These are phyloP conservation scores for Tinamus guttatus DNA, from an alignment of 2,113 vertebrate genomes.

Conservation along the genomic window DNA sequence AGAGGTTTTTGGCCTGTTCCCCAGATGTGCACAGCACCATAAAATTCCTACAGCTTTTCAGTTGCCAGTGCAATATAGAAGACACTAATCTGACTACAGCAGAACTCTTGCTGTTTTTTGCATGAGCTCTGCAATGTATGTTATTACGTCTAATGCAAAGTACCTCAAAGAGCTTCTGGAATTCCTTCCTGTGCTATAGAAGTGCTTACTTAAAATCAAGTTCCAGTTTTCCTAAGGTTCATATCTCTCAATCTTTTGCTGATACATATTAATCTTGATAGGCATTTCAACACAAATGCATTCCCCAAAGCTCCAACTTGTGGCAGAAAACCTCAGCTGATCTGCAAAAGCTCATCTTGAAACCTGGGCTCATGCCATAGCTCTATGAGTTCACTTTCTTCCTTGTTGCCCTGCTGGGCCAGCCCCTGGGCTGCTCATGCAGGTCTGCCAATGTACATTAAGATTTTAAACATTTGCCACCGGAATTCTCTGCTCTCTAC, in stretches of 20 bases:
- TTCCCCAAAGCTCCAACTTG: neutral
- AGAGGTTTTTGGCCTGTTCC: neutral
- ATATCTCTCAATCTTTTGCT: neutral
- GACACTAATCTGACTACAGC: neutral
- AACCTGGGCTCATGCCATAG: neutral
- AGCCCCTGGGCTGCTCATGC: neutral
- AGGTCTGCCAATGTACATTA: neutral
- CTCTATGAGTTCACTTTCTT: neutral
- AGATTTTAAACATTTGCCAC: neutral
- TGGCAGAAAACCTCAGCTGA: neutral
- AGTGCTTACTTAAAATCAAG: neutral
- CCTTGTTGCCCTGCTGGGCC: neutral
- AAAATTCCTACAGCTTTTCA: neutral
- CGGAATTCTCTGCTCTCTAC: neutral
- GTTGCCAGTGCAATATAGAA: neutral
- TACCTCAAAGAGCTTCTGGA: neutral
- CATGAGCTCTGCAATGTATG: neutral
- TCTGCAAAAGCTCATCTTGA: neutral
- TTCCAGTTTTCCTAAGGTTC: neutral
- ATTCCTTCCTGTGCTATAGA: neutral
- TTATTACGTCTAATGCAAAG: neutral
- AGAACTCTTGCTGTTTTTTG: neutral
- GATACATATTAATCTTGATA: neutral
- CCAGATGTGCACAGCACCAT: neutral
- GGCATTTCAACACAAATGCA: neutral